A percentile compares a stretch with the other conserved stretches of the same genome.
Conservation (phyloP, 1,140 invertebrate genomes). For the Drosophila equinoxialis region DNA sequence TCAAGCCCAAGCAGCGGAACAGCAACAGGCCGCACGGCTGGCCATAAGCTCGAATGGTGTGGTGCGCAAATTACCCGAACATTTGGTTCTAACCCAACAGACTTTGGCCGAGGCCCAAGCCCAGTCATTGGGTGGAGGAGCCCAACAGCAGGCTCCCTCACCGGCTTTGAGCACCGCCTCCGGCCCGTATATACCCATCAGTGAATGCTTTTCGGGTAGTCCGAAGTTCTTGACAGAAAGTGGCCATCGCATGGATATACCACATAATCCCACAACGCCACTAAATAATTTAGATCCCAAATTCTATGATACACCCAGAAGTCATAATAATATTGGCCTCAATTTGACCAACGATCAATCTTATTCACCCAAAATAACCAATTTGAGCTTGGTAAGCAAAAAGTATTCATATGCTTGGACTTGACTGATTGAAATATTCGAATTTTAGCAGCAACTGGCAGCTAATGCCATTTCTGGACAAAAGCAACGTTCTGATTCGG, state of each 20-base stretch:
- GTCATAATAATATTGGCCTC: constrained; percentile 81
- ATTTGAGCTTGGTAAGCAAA: constrained; percentile 65
- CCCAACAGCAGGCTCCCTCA: constrained; percentile 83
- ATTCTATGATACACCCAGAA: constrained; percentile 85
- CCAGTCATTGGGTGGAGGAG: constrained; percentile 1
- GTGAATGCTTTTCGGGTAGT: constrained; percentile 94
- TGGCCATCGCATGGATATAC: constrained; percentile 31
- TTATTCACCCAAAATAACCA: constrained; percentile 82
- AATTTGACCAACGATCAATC: constrained; percentile 82
- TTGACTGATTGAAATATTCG: too few relatives aligned
- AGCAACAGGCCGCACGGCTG: constrained; percentile 44
- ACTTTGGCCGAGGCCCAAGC: constrained; percentile 56
- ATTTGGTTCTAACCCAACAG: constrained; percentile 68
- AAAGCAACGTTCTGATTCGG: constrained; percentile 84
- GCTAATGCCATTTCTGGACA: constrained; percentile 51
- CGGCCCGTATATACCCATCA: constrained; percentile 92
- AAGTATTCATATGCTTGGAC: too few relatives aligned
- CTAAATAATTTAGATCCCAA: constrained; percentile 83
- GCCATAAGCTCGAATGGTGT: constrained; percentile 72
- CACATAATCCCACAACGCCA: constrained; percentile 69
- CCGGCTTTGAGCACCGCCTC: constrained; percentile 86
- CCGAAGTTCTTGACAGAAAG: constrained; percentile 78
- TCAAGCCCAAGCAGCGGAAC: constrained; percentile 24
- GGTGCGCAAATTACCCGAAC: constrained; percentile 78
- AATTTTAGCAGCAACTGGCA: constrained; percentile 55